phyloP scores from a whole-genome alignment of 2,888 invertebrate genomes.

The Lasioglossum malachurum region DNA sequence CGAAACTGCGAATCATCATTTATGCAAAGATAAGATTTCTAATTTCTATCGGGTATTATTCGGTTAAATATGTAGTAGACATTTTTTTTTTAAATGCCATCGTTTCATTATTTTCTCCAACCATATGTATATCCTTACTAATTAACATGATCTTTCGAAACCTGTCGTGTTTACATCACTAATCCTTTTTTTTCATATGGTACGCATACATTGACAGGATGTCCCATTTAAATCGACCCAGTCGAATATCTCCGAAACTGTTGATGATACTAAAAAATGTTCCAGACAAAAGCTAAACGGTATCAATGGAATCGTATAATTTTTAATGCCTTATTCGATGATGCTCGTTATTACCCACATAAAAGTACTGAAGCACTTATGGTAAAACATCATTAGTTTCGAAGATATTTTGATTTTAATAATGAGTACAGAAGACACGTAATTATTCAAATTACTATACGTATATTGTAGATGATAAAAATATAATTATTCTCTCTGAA shows the following conservation, averaged over 20 bases:
- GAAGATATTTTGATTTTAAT: too few species aligned
- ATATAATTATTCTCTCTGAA: background rate
- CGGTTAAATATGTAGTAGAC: background rate
- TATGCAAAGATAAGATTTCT: background rate
- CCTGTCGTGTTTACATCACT: background rate
- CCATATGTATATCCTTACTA: background rate
- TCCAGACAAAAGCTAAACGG: too few species aligned
- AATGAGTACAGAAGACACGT: too few species aligned
- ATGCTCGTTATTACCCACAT: too few species aligned
- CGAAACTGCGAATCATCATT: background rate
- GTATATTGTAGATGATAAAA: background rate
- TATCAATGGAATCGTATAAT: too few species aligned
- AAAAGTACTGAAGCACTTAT: too few species aligned
- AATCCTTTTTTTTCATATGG: background rate
- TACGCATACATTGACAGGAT: background rate
- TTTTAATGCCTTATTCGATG: too few species aligned
- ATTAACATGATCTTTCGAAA: background rate
- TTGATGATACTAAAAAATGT: too few species aligned
- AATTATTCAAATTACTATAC: too few species aligned
- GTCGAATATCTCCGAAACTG: too few species aligned
- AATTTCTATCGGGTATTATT: background rate
- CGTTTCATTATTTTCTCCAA: background rate
- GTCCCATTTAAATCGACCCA: too few species aligned
- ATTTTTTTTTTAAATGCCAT: background rate
- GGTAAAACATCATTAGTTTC: too few species aligned